Percentiles rank a stretch among this genome's conserved stretches.
phyloP scores from a whole-genome alignment of 2,113 vertebrate genomes.

The Lanius ludovicianus region DNA sequence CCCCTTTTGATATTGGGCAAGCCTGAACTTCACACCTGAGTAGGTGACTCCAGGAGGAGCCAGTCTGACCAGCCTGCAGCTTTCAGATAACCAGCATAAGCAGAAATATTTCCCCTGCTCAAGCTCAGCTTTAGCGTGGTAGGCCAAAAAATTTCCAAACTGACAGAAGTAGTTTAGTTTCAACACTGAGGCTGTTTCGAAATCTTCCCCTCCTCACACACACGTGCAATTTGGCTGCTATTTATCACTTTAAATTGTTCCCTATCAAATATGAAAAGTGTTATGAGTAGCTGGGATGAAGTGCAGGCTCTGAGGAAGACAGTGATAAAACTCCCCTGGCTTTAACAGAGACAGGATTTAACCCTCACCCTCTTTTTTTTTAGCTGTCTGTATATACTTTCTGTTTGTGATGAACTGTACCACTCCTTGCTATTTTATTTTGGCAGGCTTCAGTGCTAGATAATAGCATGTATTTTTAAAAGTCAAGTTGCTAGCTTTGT shows the following conservation, averaged over 20 bases:
- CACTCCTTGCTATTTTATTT: background rate
- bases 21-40: background rate
- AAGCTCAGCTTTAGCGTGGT: background rate
- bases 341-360: slow-evolving; percentile 5
- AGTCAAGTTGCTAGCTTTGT: background rate
- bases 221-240: background rate
- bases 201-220: background rate
- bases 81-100: background rate
- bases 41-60: background rate
- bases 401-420: background rate
- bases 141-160: background rate
- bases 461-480: background rate
- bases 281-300: slow-evolving; percentile 37
- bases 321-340: slow-evolving; percentile 16
- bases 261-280: slow-evolving; percentile 4
- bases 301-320: background rate
- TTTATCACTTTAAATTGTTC: slow-evolving; percentile 39
- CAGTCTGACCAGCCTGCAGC: background rate
- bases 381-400: background rate
- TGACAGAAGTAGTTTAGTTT: background rate
- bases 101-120: background rate
- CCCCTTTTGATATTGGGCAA: background rate
- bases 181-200: background rate
- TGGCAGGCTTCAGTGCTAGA: background rate
- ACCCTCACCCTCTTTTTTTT: background rate